Evolutionary conservation across 2,797 vertebrate genomes (phyloP).

Genomic region (Cottoperca gobio): DNA sequence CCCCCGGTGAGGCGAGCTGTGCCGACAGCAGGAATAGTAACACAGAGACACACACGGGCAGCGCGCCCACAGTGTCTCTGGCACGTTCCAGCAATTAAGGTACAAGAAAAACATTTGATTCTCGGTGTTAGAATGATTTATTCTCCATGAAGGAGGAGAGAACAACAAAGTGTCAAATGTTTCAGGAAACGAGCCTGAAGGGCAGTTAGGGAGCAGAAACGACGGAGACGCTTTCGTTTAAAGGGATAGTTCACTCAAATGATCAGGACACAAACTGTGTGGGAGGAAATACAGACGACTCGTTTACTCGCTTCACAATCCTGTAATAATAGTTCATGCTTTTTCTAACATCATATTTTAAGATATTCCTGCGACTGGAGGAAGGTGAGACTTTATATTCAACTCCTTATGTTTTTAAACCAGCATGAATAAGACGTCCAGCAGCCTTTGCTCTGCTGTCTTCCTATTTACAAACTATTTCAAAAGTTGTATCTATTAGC

Average conservation of each 20-base stretch:
- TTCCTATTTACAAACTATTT: no score
- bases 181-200: neutral
- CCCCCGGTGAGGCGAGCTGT: conserved; percentile 13
- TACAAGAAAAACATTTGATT: conserved; percentile 37
- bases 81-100: conserved; percentile 53
- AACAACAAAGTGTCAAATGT: neutral
- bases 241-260: neutral
- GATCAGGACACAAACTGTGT: no score
- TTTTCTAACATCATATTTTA: no score
- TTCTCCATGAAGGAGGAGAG: conserved; percentile 39
- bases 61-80: conserved; percentile 41
- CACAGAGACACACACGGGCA: conserved; percentile 32
- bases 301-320: no score
- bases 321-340: no score
- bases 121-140: conserved; percentile 32
- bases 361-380: neutral
- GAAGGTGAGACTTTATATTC: neutral
- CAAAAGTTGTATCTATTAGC: no score
- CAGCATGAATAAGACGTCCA: neutral
- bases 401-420: neutral
- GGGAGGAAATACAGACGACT: no score
- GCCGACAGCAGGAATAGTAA: conserved; percentile 58
- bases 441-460: no score
- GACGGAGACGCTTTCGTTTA: neutral
- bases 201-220: neutral